A percentile compares a stretch with the other conserved stretches of the same genome.
Evolutionary conservation across 2,113 vertebrate genomes (phyloP).

Genomic region (Hirundichthys speculiger): DNA sequence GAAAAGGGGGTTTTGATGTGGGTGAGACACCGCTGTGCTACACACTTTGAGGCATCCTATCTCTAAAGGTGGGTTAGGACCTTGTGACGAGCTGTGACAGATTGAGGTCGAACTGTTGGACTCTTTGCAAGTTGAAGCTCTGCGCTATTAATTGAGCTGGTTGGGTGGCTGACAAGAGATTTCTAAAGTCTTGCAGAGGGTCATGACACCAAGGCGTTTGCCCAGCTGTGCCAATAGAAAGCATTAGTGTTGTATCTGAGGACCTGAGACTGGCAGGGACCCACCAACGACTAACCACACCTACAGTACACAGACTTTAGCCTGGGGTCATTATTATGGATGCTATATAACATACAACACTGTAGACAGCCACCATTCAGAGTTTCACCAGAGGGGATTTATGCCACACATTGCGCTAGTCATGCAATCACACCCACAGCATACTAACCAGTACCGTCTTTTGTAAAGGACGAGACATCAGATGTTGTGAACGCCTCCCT

Average conservation of each 20-base stretch:
- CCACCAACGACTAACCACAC: slow-evolving; percentile 48
- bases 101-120: slow-evolving; percentile 70
- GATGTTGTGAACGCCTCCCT: slow-evolving; percentile 65
- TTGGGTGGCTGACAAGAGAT: slow-evolving; percentile 62
- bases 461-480: slow-evolving; percentile 70
- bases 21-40: slow-evolving; percentile 38
- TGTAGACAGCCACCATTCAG: slow-evolving; percentile 57
- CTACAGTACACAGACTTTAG: slow-evolving; percentile 52
- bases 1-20: slow-evolving; percentile 21
- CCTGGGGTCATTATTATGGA: slow-evolving; percentile 50
- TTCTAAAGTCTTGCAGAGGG: slow-evolving; percentile 75
- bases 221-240: slow-evolving; percentile 47
- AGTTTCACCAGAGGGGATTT: slow-evolving; percentile 61
- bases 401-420: slow-evolving; percentile 54
- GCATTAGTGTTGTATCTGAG: slow-evolving; percentile 46
- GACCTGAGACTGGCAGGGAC: slow-evolving; percentile 59
- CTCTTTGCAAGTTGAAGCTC: slow-evolving; percentile 52
- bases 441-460: slow-evolving; percentile 69
- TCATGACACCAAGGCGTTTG: slow-evolving; percentile 63
- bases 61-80: slow-evolving; percentile 62
- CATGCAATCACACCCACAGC: slow-evolving; percentile 49
- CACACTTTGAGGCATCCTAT: slow-evolving; percentile 53
- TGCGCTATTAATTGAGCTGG: slow-evolving; percentile 43
- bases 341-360: slow-evolving; percentile 38
- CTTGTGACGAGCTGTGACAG: slow-evolving; percentile 74